Conservation (phyloP, 2,888 invertebrate species). For the Deilephila porcellus region DNA sequence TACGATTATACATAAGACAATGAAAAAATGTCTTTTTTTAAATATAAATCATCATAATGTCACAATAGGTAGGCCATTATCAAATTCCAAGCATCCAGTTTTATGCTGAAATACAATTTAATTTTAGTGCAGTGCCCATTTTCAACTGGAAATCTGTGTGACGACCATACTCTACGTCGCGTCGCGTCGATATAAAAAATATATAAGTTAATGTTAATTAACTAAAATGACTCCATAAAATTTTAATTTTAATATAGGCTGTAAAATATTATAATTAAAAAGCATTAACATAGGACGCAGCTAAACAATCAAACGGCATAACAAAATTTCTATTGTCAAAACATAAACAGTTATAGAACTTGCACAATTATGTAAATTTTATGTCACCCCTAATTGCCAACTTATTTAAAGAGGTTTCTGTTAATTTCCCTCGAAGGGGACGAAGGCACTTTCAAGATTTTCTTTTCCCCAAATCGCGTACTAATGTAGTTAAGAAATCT, state of each 20-base stretch:
- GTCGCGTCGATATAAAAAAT: no score
- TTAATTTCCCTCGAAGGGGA: constrained; percentile 68
- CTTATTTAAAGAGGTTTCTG: constrained; percentile 83
- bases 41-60: no score
- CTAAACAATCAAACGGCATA: constrained; percentile 28
- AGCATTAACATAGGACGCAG: not conserved
- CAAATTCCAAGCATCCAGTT: no score
- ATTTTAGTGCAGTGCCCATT: no score
- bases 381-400: constrained; percentile 84
- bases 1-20: no score
- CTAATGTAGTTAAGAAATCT: constrained; percentile 74
- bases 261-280: not conserved
- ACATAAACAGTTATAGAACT: constrained; percentile 78
- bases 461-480: constrained; percentile 72
- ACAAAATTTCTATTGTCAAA: constrained; percentile 72
- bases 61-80: no score
- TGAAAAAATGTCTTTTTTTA: no score
- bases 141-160: no score
- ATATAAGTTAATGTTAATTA: no score
- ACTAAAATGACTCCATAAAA: not conserved
- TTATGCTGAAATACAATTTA: no score
- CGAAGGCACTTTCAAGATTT: constrained; percentile 55
- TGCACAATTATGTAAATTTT: constrained; percentile 82
- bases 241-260: not conserved
- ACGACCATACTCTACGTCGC: no score